phyloP scores from a whole-genome alignment of 1,140 invertebrate species.

The Zaprionus gabonicus region DNA sequence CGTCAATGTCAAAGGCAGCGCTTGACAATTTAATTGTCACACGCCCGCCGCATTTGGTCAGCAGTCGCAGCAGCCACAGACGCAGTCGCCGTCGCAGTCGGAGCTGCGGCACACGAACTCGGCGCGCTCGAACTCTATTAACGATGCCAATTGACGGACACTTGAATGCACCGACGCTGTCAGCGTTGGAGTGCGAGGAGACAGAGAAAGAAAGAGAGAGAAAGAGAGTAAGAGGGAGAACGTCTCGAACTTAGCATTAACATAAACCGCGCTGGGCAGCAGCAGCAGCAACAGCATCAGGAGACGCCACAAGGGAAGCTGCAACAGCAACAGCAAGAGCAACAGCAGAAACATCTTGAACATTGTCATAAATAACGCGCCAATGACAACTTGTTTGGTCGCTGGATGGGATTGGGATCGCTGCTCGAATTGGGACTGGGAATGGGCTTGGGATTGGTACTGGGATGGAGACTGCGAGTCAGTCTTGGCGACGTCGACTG shows the following conservation, averaged over 20 bases:
- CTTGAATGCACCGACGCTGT: constrained; percentile 74
- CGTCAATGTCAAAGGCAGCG: constrained; percentile 68
- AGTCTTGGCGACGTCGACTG: constrained; percentile 18
- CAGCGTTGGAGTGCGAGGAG: constrained; percentile 31
- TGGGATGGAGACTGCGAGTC: constrained; percentile 28
- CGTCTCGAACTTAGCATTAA: constrained; percentile 59
- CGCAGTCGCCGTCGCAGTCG: constrained; percentile 2
- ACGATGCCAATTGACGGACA: constrained; percentile 81
- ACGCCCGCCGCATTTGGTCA: constrained; percentile 80
- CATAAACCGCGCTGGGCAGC: constrained; percentile 65
- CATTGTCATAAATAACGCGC: constrained; percentile 82
- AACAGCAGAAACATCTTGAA: constrained; percentile 70
- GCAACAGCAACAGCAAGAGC: constrained; percentile 19
- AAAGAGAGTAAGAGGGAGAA: not conserved
- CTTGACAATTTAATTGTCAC: constrained; percentile 82
- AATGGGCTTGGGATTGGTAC: constrained; percentile 16
- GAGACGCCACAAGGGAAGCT: constrained; percentile 31
- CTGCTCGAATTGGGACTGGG: constrained; percentile 38
- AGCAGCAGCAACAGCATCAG: constrained; percentile 28
- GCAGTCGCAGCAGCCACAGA: not conserved
- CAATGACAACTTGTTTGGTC: constrained; percentile 78
- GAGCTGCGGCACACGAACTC: constrained; percentile 49
- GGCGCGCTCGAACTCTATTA: constrained; percentile 74
- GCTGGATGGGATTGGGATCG: constrained; percentile 40
- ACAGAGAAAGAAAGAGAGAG: not conserved